Evolutionary conservation across 2,113 vertebrate species (phyloP).

Genomic region (Gobiocypris rarus): DNA sequence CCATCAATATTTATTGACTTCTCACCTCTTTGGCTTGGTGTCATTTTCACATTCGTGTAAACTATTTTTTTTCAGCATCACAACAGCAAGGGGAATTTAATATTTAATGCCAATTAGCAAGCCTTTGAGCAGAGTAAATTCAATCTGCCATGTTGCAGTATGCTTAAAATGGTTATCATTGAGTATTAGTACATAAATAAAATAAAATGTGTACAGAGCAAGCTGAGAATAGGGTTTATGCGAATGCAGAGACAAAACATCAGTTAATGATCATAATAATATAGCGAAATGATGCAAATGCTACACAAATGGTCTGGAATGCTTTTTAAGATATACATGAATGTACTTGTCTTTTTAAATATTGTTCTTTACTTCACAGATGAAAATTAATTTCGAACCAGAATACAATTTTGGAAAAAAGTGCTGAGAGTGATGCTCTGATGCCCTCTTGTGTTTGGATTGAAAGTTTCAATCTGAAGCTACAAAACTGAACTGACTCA

Average conservation of each 20-base stretch:
- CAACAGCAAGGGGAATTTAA: conserved; percentile 40
- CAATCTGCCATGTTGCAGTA: conserved; percentile 6
- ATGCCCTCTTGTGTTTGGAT: conserved; percentile 16
- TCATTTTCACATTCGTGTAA: conserved; percentile 52
- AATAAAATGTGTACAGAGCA: not conserved
- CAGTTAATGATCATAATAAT: not conserved
- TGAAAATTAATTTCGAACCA: not conserved
- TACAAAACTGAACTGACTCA: too few species aligned
- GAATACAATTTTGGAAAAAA: not conserved
- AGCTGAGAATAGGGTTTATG: not conserved
- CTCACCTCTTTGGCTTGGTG: conserved; percentile 45
- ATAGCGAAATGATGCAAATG: not conserved
- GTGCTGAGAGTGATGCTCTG: not conserved
- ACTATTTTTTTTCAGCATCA: conserved; percentile 30
- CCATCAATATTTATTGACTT: conserved; percentile 60
- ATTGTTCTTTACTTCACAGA: not conserved
- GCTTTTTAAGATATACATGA: not conserved
- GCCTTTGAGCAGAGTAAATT: conserved; percentile 44
- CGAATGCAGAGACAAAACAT: not conserved
- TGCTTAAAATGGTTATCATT: conserved; percentile 17
- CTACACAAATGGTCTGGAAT: not conserved
- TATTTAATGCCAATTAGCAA: conserved; percentile 55
- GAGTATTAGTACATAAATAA: not conserved
- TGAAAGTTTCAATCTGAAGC: not conserved
- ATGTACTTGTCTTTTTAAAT: not conserved